Percentiles rank a stretch among this genome's conserved stretches.
Conservation (phyloP, 2,797 vertebrate species). For the Rhinogobio ventralis region DNA sequence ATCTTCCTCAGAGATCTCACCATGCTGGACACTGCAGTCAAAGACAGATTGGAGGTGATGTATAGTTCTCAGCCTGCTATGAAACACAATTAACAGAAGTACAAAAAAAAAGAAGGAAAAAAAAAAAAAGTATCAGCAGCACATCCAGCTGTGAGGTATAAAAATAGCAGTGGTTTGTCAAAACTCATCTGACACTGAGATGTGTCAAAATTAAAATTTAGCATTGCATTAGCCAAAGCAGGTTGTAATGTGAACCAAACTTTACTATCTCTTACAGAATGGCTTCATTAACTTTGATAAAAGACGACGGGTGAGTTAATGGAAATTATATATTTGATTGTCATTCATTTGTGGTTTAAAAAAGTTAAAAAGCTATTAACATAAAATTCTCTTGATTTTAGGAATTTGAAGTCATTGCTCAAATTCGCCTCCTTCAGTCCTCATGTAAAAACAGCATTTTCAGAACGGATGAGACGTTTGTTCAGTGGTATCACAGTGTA, state of each 20-base stretch:
- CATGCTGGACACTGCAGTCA: conserved; percentile 92
- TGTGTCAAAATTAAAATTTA: background rate
- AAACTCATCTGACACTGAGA: background rate
- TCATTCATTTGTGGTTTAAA: conserved; percentile 29
- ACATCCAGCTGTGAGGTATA: conserved; percentile 5
- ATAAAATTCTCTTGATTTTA: conserved; percentile 61
- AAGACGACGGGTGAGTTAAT: conserved; percentile 84
- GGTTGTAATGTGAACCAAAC: background rate
- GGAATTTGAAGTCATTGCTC: conserved; percentile 93
- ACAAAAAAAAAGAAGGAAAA: background rate
- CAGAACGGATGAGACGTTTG: conserved; percentile 75
- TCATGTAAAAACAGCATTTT: conserved; percentile 87
- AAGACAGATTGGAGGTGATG: conserved; percentile 86
- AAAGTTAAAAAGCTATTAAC: background rate
- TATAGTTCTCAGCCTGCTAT: no score
- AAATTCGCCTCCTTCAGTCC: conserved; percentile 87
- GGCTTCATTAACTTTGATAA: conserved; percentile 95
- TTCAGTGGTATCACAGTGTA: conserved; percentile 84
- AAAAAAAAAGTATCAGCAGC: background rate
- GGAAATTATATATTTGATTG: background rate
- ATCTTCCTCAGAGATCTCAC: conserved; percentile 92
- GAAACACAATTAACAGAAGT: background rate
- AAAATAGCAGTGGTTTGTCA: conserved; percentile 29
- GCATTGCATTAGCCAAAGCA: background rate
- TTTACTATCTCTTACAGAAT: conserved; percentile 76